Evolutionary conservation across 2,888 invertebrate genomes (phyloP).

Genomic region (Pseudanteris insignis): DNA sequence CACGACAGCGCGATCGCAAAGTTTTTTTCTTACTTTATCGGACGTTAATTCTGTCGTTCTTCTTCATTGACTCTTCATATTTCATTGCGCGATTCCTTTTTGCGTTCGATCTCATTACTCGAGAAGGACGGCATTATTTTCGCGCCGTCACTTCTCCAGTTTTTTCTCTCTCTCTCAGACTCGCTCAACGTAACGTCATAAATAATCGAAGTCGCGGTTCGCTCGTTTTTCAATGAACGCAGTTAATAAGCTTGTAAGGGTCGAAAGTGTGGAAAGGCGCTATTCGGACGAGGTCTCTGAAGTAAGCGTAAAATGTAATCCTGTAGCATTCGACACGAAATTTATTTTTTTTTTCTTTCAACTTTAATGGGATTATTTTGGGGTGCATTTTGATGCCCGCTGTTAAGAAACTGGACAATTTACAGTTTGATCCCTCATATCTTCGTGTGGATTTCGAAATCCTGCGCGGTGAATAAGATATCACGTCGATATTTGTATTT

Average conservation of each 20-base stretch:
- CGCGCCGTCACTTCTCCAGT: no score
- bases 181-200: no score
- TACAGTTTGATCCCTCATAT: constrained; percentile 8
- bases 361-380: constrained; percentile 33
- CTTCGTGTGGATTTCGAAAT: constrained; percentile 24
- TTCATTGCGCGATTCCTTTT: constrained; percentile 5
- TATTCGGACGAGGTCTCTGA: no score
- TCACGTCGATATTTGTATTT: constrained; percentile 21
- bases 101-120: constrained; percentile 10
- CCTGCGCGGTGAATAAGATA: constrained; percentile 18
- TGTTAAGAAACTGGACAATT: constrained; percentile 13
- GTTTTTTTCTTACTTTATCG: constrained; percentile 21
- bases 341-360: constrained; percentile 1
- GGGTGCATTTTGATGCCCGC: constrained; percentile 15
- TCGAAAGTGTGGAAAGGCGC: not conserved
- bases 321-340: not conserved
- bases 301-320: not conserved
- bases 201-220: no score
- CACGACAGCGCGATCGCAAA: constrained; percentile 7
- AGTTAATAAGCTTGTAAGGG: not conserved
- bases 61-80: constrained; percentile 30
- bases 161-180: not conserved
- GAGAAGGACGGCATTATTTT: no score
- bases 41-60: constrained; percentile 28
- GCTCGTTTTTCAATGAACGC: no score